These are phyloP conservation scores for Nowickia ferox DNA, from an alignment of 2,888 invertebrate genomes.

Conservation along the genomic window DNA sequence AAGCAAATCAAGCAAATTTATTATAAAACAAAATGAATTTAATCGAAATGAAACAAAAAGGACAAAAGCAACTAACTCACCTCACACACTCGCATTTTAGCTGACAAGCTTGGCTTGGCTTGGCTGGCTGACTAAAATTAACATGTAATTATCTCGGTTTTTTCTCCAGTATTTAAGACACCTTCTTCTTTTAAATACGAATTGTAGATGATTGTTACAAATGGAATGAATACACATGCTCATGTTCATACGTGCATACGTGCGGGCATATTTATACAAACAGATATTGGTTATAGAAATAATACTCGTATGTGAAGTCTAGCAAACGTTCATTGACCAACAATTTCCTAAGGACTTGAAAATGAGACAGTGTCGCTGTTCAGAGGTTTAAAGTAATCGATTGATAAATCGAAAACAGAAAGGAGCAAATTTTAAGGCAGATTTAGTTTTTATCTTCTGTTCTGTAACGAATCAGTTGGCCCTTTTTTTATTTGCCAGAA, in stretches of 20 bases:
- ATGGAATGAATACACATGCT: conserved; percentile 8
- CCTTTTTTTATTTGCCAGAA: no score
- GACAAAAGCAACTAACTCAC: conserved; percentile 19
- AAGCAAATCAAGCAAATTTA: conserved; percentile 35
- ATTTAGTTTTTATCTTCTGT: not conserved
- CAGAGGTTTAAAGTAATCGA: conserved; percentile 23
- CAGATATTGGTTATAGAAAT: conserved; percentile 23
- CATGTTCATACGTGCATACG: not conserved
- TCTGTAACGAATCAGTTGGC: no score
- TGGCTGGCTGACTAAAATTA: conserved; percentile 68
- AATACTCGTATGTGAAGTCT: conserved; percentile 26
- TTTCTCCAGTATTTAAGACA: conserved; percentile 57
- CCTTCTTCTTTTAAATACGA: conserved; percentile 61
- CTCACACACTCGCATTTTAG: not conserved
- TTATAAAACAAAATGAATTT: conserved; percentile 50
- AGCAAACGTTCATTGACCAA: conserved; percentile 66
- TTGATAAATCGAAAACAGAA: not conserved
- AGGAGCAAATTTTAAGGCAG: not conserved
- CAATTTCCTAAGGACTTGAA: conserved; percentile 35
- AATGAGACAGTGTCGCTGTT: not conserved
- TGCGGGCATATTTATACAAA: not conserved
- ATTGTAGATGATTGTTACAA: not conserved
- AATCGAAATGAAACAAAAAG: conserved; percentile 48
- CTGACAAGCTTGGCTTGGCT: not conserved
- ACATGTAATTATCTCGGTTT: conserved; percentile 73